Base-by-base conservation (phyloP, 2,888 invertebrate species). In the Euzetes globulus region DNA sequence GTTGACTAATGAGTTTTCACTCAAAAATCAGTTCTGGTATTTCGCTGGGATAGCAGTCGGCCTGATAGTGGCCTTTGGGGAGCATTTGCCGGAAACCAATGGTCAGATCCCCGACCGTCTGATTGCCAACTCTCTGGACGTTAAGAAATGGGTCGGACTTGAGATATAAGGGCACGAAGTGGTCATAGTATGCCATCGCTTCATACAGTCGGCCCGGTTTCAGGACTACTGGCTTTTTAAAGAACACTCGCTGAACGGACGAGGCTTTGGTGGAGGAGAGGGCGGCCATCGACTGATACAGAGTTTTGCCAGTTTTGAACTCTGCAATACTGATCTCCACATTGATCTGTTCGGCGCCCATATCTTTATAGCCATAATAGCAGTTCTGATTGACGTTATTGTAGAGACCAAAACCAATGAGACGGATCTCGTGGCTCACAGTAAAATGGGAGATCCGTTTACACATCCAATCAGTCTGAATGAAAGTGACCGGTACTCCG, bases 11-110 rank as follows among this genome's bases (percentile, higher is more conserved):
- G 9, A 52, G 19, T 52, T n/a, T 58, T 58, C 22, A 58, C 9
- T 19, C 58, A 22, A 58, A 58, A 58, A 58, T 58, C 4, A 58
- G 58, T 22, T 58, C 58, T 4, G 58, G 58, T 22, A 58, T 58
- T 58, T 58, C 58, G 25, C 58, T 58, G 6, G 58, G 58, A 58
- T 58, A 58, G 25, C 58, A 58, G 25, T 58, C 58, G 25, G 58
- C 58, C 58, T 58, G 58, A 22, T 58, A 58, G 19, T 25, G 19
- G 25, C 58, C 58, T 22, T 58, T 58, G 3, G 58, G 58, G 22
- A 58, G 22, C 58, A 58, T 58, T 58, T 58, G 58, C 17, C 58
- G 19, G 58, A 58, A 58, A 13, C 58, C 58, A 17, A 58, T 22
- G 7, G 22, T 58, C 11, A 58, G 27, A 9, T 58, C 58, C 6